These are phyloP conservation scores for Eulithis testata DNA, from an alignment of 2,888 invertebrate genomes.

Conservation along the genomic window DNA sequence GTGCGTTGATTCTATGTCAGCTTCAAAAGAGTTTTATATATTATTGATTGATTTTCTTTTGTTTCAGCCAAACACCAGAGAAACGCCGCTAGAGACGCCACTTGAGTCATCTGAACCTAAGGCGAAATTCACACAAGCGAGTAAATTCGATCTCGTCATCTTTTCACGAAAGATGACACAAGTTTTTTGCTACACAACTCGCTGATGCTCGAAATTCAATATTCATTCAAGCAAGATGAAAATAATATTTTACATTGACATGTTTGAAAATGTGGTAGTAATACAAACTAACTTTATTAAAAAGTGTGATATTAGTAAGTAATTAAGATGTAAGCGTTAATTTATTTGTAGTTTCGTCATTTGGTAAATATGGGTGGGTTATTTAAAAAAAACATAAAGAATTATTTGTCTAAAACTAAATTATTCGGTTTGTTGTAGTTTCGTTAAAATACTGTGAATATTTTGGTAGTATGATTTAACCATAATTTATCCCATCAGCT, in stretches of 20 bases:
- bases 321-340: constrained; percentile 69
- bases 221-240: not conserved
- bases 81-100: constrained; percentile 75
- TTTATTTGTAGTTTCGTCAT: constrained; percentile 57
- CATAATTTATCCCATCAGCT: no score
- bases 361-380: constrained; percentile 16
- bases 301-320: constrained; percentile 80
- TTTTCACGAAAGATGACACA: not conserved
- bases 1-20: no score
- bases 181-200: not conserved
- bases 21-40: no score
- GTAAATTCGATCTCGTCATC: not conserved
- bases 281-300: constrained; percentile 47
- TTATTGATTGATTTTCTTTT: constrained; percentile 38
- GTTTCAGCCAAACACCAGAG: constrained; percentile 81
- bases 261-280: constrained; percentile 19
- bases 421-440: no score
- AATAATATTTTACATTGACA: constrained; percentile 4
- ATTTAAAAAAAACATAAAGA: not conserved
- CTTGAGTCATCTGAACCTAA: constrained; percentile 53
- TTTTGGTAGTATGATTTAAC: no score
- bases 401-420: no score
- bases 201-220: not conserved
- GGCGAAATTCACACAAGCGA: constrained; percentile 21
- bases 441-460: no score